Evolutionary conservation across 1,140 invertebrate genomes (phyloP).

Genomic region (Lepidurus packardi): DNA sequence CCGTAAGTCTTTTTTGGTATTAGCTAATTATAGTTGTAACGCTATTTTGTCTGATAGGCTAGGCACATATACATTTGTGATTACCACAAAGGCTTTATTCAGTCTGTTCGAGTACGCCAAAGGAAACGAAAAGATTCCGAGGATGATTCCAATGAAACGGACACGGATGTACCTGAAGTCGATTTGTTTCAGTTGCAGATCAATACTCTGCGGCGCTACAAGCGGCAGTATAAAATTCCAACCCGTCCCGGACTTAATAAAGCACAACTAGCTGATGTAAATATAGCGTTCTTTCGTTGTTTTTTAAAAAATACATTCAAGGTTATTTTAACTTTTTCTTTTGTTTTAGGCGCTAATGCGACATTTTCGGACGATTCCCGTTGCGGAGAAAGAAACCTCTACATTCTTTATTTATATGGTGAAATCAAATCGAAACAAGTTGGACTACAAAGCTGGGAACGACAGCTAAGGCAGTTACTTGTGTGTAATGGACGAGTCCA

Average conservation of each 20-base stretch:
- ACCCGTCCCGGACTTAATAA: slow-evolving; percentile 87
- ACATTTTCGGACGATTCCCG: slow-evolving; percentile 89
- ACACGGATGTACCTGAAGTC: slow-evolving; percentile 39
- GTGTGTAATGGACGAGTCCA: background rate
- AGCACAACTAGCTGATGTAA: slow-evolving; percentile 87
- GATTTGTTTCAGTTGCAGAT: slow-evolving; percentile 75
- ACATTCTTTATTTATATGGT: slow-evolving; percentile 96
- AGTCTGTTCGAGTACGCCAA: slow-evolving; percentile 76
- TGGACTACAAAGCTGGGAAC: slow-evolving; percentile 65
- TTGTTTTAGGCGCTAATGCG: slow-evolving; percentile 76
- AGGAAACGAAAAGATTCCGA: slow-evolving; percentile 84
- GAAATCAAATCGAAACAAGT: slow-evolving; percentile 86
- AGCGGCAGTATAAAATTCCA: slow-evolving; percentile 85
- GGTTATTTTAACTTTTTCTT: slow-evolving; percentile 36
- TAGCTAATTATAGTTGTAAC: background rate
- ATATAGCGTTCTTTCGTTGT: slow-evolving; percentile 30
- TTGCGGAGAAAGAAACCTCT: slow-evolving; percentile 87
- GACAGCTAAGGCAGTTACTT: slow-evolving; percentile 16
- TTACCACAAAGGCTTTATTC: slow-evolving; percentile 89
- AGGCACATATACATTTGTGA: slow-evolving; percentile 96
- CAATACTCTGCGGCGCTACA: slow-evolving; percentile 85
- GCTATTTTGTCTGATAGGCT: slow-evolving; percentile 55
- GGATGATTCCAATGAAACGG: slow-evolving; percentile 78
- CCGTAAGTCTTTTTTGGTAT: slow-evolving; percentile 56
- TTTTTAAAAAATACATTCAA: slow-evolving; percentile 27